phyloP scores from a whole-genome alignment of 2,797 vertebrate species.

The Coracias cyanogaster region DNA sequence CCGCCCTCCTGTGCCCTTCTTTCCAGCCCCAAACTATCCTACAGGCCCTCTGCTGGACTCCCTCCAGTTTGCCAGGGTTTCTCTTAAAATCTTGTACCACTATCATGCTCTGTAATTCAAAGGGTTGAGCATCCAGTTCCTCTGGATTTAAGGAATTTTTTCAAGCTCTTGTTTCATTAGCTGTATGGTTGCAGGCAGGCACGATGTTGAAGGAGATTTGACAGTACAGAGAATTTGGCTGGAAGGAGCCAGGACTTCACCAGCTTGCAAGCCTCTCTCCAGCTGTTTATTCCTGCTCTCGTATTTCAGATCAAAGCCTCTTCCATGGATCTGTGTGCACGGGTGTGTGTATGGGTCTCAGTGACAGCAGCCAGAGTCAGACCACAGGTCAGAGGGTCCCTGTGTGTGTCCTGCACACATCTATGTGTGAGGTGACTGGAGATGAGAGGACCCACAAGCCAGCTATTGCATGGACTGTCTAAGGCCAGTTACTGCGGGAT shows the following conservation, averaged over 20 bases:
- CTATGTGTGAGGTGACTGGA: not conserved
- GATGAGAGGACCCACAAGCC: not conserved
- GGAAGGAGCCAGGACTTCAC: not conserved
- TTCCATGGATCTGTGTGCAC: no score
- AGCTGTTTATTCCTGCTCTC: not conserved
- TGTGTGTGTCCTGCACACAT: not conserved
- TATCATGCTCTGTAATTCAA: not conserved
- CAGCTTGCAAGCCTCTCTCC: not conserved
- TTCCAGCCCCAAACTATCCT: not conserved
- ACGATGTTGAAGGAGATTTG: not conserved
- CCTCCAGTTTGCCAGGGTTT: not conserved
- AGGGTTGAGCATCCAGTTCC: not conserved
- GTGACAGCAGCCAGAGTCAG: not conserved
- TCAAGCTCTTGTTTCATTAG: not conserved
- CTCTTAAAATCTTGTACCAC: not conserved
- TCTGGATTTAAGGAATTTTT: not conserved
- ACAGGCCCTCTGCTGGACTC: not conserved
- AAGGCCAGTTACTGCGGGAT: not conserved
- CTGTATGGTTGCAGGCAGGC: not conserved
- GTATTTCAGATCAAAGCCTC: not conserved
- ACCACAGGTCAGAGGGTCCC: not conserved
- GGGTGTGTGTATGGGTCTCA: not conserved
- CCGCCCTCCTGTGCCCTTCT: not conserved
- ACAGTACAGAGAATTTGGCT: not conserved
- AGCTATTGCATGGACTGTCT: not conserved